Base-by-base conservation (phyloP, 2,888 invertebrate genomes). In the Hartigia nigra region DNA sequence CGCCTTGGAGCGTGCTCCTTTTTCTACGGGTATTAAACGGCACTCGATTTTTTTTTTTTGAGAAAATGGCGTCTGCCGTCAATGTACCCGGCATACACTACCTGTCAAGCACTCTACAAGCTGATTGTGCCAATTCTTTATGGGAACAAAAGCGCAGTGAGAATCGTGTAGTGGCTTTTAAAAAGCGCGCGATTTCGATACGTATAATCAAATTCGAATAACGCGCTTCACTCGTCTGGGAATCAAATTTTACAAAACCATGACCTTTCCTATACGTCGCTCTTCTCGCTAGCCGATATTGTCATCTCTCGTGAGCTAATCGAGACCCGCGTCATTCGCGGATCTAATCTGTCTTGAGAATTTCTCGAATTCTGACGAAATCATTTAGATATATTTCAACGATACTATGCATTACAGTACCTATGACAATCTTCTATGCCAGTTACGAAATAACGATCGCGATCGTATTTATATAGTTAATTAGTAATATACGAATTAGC, bases 381-480 rank as follows among this genome's bases (percentile, higher is more conserved):
- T 55, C 9, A 23, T 23, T 55, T 23, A 23, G 55, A 55, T 14
- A 23, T 23, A 23, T 55, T 55, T 55, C 55, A 23, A 23, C 55
- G 55, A 55, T 9, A 55, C 55, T 23, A 23, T 23, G 55, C 55
- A 55, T 55, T 55, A 55, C 55, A 23, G 23, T 84, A 87, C 86
- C 87, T 85, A 86, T 88, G 90, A 90, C 90, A 90, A 90, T 90
- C 90, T 88, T 82, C 88, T 85, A 87, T 86, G 23, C 55, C 55
- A 23, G 23, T 55, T 1, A 55, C 23, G 55, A 23, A 55, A 9
- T 55, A 55, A 23, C 55, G 55, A 55, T 55, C 23, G 23, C 55
- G 55, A 9, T 55, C 55, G 55, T 55, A 9, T 23, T 23, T 55
- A 39, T 39, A 39, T 39, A 55, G 55, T 55, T 55, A 55, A 55